Evolutionary conservation across 2,888 invertebrate species (phyloP).

Genomic region (Hypomecis punctinalis): DNA sequence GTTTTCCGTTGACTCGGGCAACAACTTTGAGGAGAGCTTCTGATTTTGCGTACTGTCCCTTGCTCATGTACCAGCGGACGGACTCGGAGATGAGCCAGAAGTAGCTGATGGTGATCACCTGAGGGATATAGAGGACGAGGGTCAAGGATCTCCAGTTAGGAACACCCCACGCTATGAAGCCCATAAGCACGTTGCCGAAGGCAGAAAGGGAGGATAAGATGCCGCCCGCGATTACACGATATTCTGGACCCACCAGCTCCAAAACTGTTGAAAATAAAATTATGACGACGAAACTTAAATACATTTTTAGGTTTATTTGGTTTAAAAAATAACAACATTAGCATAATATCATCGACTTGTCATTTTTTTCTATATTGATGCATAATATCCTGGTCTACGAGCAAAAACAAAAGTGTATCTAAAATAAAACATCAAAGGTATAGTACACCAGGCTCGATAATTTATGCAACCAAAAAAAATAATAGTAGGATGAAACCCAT

Average conservation of each 20-base stretch:
- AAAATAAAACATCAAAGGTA: too few species aligned
- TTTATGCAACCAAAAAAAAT: too few species aligned
- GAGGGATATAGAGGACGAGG: conserved; percentile 88
- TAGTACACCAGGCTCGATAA: too few species aligned
- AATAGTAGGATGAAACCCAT: too few species aligned
- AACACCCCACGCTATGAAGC: conserved; percentile 87
- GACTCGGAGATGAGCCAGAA: conserved; percentile 89
- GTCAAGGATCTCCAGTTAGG: conserved; percentile 89
- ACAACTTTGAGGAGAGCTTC: conserved; percentile 86
- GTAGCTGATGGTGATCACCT: conserved; percentile 87
- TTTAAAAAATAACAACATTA: too few species aligned
- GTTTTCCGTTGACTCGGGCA: conserved; percentile 84
- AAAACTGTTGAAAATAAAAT: conserved; percentile 80
- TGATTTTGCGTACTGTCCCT: conserved; percentile 87
- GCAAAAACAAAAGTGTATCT: too few species aligned
- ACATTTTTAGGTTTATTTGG: too few species aligned
- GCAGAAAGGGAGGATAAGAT: conserved; percentile 88
- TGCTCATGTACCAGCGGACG: conserved; percentile 90
- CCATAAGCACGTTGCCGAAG: conserved; percentile 88
- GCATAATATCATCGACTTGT: too few species aligned
- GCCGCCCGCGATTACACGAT: conserved; percentile 89
- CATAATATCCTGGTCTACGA: too few species aligned
- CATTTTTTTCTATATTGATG: too few species aligned
- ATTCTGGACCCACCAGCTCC: conserved; percentile 90
- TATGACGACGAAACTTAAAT: too few species aligned